Conservation (phyloP, 2,888 invertebrate species). For the Drosophila barbarae region DNA sequence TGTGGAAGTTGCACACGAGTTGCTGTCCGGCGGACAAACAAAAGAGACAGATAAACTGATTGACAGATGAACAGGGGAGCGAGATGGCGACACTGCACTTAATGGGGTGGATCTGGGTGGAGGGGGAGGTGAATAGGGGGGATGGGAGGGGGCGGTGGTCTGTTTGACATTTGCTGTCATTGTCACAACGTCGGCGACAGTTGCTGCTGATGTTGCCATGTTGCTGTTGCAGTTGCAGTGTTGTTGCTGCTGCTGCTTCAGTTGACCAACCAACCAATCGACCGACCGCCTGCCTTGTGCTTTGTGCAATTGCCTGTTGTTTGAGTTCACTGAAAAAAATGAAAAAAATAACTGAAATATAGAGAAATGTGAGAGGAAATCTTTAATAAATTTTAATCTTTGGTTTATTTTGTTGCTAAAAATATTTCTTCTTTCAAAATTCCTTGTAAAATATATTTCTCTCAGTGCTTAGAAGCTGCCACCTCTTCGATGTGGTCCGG, state of each 20-base stretch:
- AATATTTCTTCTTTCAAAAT: neutral
- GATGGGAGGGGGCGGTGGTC: neutral
- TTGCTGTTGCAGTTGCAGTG: slow-evolving; percentile 3
- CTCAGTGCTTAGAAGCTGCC: neutral
- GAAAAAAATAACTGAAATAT: neutral
- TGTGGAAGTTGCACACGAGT: slow-evolving; percentile 47
- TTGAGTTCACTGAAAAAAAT: slow-evolving; percentile 23
- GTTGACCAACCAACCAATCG: neutral
- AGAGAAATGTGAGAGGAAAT: too few relatives aligned
- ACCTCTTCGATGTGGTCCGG: neutral
- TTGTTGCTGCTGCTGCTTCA: slow-evolving; percentile 8
- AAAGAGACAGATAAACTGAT: slow-evolving; percentile 41
- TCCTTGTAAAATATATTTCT: neutral
- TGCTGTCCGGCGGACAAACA: slow-evolving; percentile 40
- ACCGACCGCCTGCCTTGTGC: slow-evolving; percentile 37
- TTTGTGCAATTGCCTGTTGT: slow-evolving; percentile 54
- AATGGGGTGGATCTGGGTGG: slow-evolving; percentile 6
- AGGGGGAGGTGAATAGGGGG: too few relatives aligned
- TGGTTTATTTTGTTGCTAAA: neutral
- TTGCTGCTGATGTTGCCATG: slow-evolving; percentile 44
- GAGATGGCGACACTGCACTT: slow-evolving; percentile 31
- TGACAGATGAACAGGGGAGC: slow-evolving; percentile 38
- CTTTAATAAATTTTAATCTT: too few relatives aligned
- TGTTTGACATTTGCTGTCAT: slow-evolving; percentile 72
- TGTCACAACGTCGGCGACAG: slow-evolving; percentile 56